These are phyloP conservation scores for Biston betularia DNA, from an alignment of 2,888 invertebrate genomes.

Conservation along the genomic window DNA sequence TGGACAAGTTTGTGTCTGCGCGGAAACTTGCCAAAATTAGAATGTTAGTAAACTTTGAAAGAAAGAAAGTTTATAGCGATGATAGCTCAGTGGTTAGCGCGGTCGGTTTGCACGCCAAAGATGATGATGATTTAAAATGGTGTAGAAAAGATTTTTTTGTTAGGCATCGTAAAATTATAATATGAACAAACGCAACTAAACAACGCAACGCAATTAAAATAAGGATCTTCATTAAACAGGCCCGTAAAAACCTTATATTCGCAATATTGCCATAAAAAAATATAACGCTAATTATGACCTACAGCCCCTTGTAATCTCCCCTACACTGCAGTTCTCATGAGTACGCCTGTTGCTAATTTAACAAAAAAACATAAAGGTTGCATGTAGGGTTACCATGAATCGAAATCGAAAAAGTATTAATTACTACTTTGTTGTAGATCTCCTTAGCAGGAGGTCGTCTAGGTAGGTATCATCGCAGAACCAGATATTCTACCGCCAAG, in stretches of 20 bases:
- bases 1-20: too few species aligned
- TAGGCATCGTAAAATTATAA: constrained; percentile 10
- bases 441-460: too few species aligned
- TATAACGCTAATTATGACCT: constrained; percentile 45
- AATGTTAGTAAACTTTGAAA: too few species aligned
- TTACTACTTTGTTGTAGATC: too few species aligned
- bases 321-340: constrained; percentile 46
- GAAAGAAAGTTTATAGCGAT: too few species aligned
- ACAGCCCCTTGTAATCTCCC: constrained; percentile 47
- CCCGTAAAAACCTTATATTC: constrained; percentile 31
- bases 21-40: too few species aligned
- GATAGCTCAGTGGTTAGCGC: too few species aligned
- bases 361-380: constrained; percentile 54
- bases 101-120: too few species aligned
- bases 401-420: too few species aligned
- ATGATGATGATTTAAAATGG: background rate
- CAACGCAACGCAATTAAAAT: constrained; percentile 27
- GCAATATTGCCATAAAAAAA: constrained; percentile 40
- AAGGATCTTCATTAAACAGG: constrained; percentile 27
- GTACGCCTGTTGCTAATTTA: constrained; percentile 42
- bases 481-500: too few species aligned
- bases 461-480: too few species aligned
- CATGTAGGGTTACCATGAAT: background rate
- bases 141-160: background rate
- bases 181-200: constrained; percentile 23